Conservation (phyloP, 2,113 vertebrate genomes). For the Cyanocitta stelleri region DNA sequence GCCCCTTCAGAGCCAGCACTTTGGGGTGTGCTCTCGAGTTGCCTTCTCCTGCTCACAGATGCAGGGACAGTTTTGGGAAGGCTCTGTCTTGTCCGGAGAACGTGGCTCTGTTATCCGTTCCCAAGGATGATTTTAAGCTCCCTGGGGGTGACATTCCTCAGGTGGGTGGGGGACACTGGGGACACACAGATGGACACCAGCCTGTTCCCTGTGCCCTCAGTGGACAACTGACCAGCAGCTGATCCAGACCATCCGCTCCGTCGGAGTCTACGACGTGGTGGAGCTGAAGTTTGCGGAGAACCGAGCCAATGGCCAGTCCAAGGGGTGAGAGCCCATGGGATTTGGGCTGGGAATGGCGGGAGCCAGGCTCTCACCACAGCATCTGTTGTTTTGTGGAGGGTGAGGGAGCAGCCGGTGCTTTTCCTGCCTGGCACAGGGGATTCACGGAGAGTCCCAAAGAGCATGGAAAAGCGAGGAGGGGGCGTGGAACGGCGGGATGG, state of each 20-base stretch:
- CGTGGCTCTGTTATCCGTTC: not conserved
- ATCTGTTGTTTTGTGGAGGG: rapidly evolving
- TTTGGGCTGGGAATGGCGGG: rapidly evolving
- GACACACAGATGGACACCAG: not conserved
- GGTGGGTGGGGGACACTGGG: not conserved
- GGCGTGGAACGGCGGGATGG: rapidly evolving
- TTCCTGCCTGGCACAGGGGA: not conserved
- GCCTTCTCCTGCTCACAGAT: not conserved
- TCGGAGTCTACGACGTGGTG: constrained; percentile 86
- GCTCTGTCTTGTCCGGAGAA: not conserved
- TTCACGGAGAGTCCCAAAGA: rapidly evolving
- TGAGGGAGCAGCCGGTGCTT: rapidly evolving
- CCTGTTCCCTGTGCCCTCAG: constrained; percentile 65
- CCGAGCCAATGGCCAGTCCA: constrained; percentile 90
- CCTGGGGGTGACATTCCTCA: not conserved
- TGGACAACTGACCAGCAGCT: constrained; percentile 94
- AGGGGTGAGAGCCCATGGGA: constrained; percentile 79
- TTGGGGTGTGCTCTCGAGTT: rapidly evolving
- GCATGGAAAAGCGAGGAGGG: not conserved
- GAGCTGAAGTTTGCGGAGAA: constrained; percentile 94
- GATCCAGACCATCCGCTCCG: constrained; percentile 74
- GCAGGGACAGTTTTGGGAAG: too few relatives aligned
- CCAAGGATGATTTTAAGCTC: not conserved
- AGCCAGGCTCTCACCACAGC: rapidly evolving
- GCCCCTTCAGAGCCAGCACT: not conserved